Evolutionary conservation across 64 coral and sea anemone species (phyloP).

Genomic region (Pachyseris speciosa): DNA sequence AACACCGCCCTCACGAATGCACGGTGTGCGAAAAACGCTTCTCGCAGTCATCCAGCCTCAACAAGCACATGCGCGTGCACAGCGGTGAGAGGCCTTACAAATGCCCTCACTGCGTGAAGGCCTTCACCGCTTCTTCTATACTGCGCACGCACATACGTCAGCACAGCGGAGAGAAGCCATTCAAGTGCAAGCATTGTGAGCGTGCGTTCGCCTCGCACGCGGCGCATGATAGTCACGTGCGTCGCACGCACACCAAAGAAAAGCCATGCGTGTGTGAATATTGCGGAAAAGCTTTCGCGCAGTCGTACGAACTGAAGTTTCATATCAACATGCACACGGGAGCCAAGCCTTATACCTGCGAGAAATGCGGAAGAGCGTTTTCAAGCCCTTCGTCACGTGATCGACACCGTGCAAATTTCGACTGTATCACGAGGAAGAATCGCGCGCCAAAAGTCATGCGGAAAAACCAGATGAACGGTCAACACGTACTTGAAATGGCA

Average conservation of each 20-base stretch:
- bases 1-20: constrained; percentile 88
- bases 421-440: constrained; percentile 89
- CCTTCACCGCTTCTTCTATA: constrained; percentile 89
- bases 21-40: constrained; percentile 81
- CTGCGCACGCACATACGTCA: constrained; percentile 91
- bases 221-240: constrained; percentile 95
- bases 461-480: constrained; percentile 51
- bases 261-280: constrained; percentile 91
- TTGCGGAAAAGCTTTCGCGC: constrained; percentile 90
- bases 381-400: constrained; percentile 96
- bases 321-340: constrained; percentile 97
- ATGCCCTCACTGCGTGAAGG: constrained; percentile 88
- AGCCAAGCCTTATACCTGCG: constrained; percentile 94
- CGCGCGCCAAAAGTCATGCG: constrained; percentile 91
- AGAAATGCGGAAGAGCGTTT: constrained; percentile 91
- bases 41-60: constrained; percentile 92
- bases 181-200: constrained; percentile 90
- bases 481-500: background rate
- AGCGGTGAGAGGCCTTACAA: constrained; percentile 91
- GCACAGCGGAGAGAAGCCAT: constrained; percentile 92
- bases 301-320: constrained; percentile 95
- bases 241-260: constrained; percentile 92
- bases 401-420: constrained; percentile 89
- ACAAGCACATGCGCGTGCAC: constrained; percentile 96
- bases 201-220: constrained; percentile 93